Conservation (phyloP, 1,140 invertebrate species). For the Drosophila guanche region DNA sequence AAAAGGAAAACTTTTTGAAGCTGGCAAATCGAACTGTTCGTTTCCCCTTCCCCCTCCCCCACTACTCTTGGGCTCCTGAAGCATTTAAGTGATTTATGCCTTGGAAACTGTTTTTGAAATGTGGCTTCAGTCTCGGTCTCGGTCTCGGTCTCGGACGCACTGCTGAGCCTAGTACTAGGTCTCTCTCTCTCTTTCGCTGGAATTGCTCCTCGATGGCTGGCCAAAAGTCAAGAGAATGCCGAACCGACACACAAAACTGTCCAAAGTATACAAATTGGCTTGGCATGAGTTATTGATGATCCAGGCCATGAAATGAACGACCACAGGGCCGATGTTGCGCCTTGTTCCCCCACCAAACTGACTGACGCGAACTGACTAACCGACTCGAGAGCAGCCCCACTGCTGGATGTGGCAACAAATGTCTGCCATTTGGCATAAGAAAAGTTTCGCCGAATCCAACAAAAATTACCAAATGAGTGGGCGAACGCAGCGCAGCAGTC, state of each 20-base stretch:
- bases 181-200: slow-evolving; percentile 19
- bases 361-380: slow-evolving; percentile 36
- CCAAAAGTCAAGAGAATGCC: slow-evolving; percentile 63
- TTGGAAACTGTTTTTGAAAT: slow-evolving; percentile 81
- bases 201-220: slow-evolving; percentile 52
- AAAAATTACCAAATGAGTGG: slow-evolving; percentile 31
- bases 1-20: slow-evolving; percentile 42
- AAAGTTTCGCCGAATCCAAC: slow-evolving; percentile 26
- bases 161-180: too few relatives aligned
- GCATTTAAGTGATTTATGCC: slow-evolving; percentile 79
- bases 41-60: too few relatives aligned
- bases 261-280: slow-evolving; percentile 80
- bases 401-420: slow-evolving; percentile 64
- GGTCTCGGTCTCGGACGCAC: slow-evolving; percentile 15
- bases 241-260: slow-evolving; percentile 66
- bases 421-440: slow-evolving; percentile 59
- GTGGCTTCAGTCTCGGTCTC: slow-evolving; percentile 62
- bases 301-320: slow-evolving; percentile 76
- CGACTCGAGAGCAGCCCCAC: slow-evolving; percentile 28
- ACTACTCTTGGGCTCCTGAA: slow-evolving; percentile 36
- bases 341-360: background rate
- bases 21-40: slow-evolving; percentile 66
- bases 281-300: slow-evolving; percentile 81
- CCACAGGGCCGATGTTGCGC: slow-evolving; percentile 37
- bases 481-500: too few relatives aligned